A percentile compares a stretch with the other conserved stretches of the same genome.
Evolutionary conservation across 2,888 invertebrate genomes (phyloP).

Genomic region (Drosophila kanekoi): DNA sequence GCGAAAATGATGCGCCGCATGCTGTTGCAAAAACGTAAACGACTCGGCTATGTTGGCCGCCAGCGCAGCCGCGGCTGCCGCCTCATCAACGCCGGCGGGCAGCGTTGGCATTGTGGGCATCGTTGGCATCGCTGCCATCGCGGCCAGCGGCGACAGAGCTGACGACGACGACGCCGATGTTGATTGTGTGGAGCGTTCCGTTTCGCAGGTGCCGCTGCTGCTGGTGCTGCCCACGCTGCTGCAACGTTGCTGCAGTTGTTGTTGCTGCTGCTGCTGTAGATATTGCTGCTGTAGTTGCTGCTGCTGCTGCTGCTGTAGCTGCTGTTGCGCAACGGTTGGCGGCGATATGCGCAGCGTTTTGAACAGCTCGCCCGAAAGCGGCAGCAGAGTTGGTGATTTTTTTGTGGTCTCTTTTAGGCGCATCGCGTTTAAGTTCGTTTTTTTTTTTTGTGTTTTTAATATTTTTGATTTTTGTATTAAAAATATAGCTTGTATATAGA

Average conservation of each 20-base stretch:
- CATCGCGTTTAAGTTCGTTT: conserved; percentile 52
- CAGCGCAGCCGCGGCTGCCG: conserved; percentile 77
- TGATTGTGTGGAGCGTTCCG: conserved; percentile 78
- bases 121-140: conserved; percentile 82
- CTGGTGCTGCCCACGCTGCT: conserved; percentile 83
- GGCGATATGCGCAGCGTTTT: conserved; percentile 65
- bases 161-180: conserved; percentile 63
- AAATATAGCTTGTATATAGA: conserved; percentile 40
- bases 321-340: conserved; percentile 63
- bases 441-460: conserved; percentile 28
- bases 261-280: conserved; percentile 60
- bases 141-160: conserved; percentile 75
- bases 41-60: conserved; percentile 85
- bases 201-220: conserved; percentile 83
- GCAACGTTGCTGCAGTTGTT: conserved; percentile 77
- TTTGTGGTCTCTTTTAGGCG: conserved; percentile 76
- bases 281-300: conserved; percentile 61
- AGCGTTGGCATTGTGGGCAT: conserved; percentile 68
- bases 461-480: conserved; percentile 38
- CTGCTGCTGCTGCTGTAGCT: conserved; percentile 61
- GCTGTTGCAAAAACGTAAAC: conserved; percentile 85
- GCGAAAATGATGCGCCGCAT: conserved; percentile 86
- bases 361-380: conserved; percentile 60
- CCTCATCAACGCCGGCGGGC: conserved; percentile 52
- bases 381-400: conserved; percentile 54